Base-by-base conservation (phyloP, 1,140 invertebrate species). In the Diplogasteroides magnus region DNA sequence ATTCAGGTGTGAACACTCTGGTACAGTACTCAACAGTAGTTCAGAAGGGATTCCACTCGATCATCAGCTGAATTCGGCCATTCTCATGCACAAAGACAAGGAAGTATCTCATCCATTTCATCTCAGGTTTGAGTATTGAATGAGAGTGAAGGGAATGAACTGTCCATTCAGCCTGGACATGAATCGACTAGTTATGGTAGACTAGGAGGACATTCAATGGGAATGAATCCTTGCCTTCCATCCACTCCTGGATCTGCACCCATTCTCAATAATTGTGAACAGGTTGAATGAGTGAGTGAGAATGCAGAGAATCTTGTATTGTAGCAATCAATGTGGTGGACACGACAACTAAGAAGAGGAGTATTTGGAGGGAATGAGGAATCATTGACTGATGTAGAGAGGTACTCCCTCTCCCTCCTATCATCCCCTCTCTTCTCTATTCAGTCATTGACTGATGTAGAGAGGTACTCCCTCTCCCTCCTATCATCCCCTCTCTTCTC, bases 401-500 rank as follows among this genome's bases (percentile, higher is more conserved):
- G 57, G 66, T 68, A 64, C 15, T 25, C 11, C 6, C 19, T 48
- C 6, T 61, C 59, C 11, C 25, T 26, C 59, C 28, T 61, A 14
- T 26, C 15, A 26, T 61, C 23, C 28, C 59, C 11, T 15, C 23
- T 61, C 1, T 65, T 61, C 11, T 61, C 27, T 25, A 11, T 11
- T 61, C 25, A 27, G 0, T 63, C 57, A 19, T 31, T 63, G 19
- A 68, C 57, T 14, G 57, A 63, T 2, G 58, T 65, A 29, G 66
- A 68, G 55, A 68, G 57, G 66, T 68, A 64, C 15, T 25, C 11
- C n/a, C n/a, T n/a, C n/a, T n/a, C n/a, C n/a, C n/a, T n/a, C n/a
- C n/a, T n/a, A n/a, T n/a, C n/a, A n/a, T n/a, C n/a, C n/a, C n/a
- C n/a, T n/a, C n/a, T n/a, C 13, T 31, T 63, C 25, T 15, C 19